Conservation (phyloP, 2,797 vertebrate genomes). For the Propithecus deckenii region DNA sequence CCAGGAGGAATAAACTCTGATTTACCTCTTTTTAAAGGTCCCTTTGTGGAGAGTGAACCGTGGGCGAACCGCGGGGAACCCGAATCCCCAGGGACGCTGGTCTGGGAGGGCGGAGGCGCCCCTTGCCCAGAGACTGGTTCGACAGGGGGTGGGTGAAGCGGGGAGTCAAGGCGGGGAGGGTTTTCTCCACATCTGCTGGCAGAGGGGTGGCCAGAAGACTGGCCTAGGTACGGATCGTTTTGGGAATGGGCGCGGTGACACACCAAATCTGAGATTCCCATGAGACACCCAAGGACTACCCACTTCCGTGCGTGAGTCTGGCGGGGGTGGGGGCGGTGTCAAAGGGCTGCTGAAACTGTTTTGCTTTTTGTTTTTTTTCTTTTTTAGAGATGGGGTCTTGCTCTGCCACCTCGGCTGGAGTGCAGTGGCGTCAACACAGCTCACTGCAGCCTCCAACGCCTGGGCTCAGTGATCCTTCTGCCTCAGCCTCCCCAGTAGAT, state of each 20-base stretch:
- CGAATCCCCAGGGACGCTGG: background rate
- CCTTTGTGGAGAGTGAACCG: background rate
- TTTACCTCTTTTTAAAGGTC: background rate
- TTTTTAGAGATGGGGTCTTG: too few relatives aligned
- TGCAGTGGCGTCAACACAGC: background rate
- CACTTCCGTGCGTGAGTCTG: accelerated
- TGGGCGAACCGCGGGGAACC: too few relatives aligned
- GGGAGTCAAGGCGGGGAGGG: background rate
- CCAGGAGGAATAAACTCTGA: background rate
- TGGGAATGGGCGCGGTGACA: background rate
- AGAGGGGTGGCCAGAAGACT: background rate
- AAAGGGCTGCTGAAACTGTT: too few relatives aligned
- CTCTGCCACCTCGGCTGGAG: too few relatives aligned
- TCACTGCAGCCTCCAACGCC: background rate
- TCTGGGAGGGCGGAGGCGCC: background rate
- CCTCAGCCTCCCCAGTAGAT: background rate
- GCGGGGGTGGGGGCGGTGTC: background rate
- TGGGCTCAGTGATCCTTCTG: background rate
- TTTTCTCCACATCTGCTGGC: background rate
- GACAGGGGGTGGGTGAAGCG: background rate
- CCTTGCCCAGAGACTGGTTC: background rate
- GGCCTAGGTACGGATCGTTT: background rate
- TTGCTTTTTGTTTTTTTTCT: too few relatives aligned
- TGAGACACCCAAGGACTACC: accelerated
- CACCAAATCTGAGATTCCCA: too few relatives aligned